Evolutionary conservation across 1,140 invertebrate species (phyloP), one percentile per base, ranked within the genome.

Genomic region (Rhynchophorus ferrugineus): DNA sequence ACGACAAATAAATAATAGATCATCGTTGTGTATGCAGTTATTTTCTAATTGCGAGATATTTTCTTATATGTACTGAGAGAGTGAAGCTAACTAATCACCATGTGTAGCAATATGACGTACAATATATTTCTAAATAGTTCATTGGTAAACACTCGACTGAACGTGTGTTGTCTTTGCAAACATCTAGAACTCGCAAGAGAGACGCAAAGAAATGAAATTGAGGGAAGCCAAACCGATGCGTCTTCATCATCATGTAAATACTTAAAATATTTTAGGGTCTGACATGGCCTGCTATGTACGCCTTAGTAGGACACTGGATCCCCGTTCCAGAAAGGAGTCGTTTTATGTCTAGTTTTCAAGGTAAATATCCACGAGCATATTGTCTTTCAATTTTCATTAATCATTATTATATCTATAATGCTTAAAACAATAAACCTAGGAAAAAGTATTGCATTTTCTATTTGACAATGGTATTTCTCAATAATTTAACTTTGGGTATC

Each of bases 211-310:
- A 5, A 29, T 29, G 24, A 29, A 29, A 6, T 6, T 29, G 5
- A 29, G 24, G 24, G 24, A 29, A 29, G 24, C 24, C 24, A 29
- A 29, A 29, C 11, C 24, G 24, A 29, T n/a, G n/a, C n/a, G n/a
- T n/a, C 24, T 29, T 29, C 24, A 29, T 29, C 24, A 29, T 29
- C 24, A 29, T 29, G 24, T 29, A 29, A 29, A 29, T 29, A 29
- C 24, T 29, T 29, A 29, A 29, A 29, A 5, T 16, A 37, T 65
- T 73, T 46, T 60, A 87, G 84, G 88, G 89, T 39, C 74, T 91
- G 21, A 89, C 87, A 2, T 91, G 87, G 80, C 88, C 89, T 20
- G 83, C 87, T 1, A 90, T 90, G 80, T 89, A 90, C 67, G 83
- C 85, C 11, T 76, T 89, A 34, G 84, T 89, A 58, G 83, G 85